A percentile compares a stretch with the other conserved stretches of the same genome.
phyloP scores from a whole-genome alignment of 1,140 invertebrate genomes.

The Caenorhabditis remanei region DNA sequence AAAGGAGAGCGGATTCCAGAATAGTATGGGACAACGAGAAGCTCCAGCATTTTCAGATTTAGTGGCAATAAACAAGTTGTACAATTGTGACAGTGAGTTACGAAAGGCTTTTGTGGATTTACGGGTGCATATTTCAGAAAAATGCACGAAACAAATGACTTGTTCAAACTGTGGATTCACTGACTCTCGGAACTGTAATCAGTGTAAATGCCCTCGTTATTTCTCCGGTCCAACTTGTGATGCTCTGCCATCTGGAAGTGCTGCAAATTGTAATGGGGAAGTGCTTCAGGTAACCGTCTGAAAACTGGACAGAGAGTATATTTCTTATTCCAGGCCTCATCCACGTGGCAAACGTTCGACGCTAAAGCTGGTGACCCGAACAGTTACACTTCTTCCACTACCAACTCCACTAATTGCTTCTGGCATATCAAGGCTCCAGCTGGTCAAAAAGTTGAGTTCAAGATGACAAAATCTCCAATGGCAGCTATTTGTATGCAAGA shows the following conservation, averaged over 20 bases:
- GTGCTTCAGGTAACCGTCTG: slow-evolving; percentile 4
- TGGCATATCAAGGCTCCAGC: slow-evolving; percentile 44
- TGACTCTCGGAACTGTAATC: slow-evolving; percentile 37
- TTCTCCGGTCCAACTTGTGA: slow-evolving; percentile 45
- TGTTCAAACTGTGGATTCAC: slow-evolving; percentile 49
- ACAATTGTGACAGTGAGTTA: slow-evolving; percentile 50
- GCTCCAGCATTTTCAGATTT: slow-evolving; percentile 57
- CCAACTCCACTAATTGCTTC: slow-evolving; percentile 4
- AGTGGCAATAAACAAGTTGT: slow-evolving; percentile 33
- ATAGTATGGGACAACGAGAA: slow-evolving; percentile 53
- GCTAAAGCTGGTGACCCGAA: slow-evolving; percentile 49
- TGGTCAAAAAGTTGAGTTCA: slow-evolving; percentile 42
- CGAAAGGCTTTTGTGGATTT: background rate
- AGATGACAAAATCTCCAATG: slow-evolving; percentile 20
- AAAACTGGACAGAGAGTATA: no score
- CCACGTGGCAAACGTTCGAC: slow-evolving; percentile 48
- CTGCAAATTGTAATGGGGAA: slow-evolving; percentile 40
- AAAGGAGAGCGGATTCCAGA: background rate
- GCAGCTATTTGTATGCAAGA: slow-evolving; percentile 34
- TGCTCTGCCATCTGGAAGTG: slow-evolving; percentile 21
- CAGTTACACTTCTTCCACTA: slow-evolving; percentile 9
- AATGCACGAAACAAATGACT: slow-evolving; percentile 1
- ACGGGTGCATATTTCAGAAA: background rate
- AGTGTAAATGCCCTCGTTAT: slow-evolving; percentile 43
- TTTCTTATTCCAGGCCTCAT: background rate